Percentiles rank a stretch among this genome's conserved stretches.
These are phyloP conservation scores for Acronicta psi DNA, from an alignment of 2,888 invertebrate species.

Conservation along the genomic window DNA sequence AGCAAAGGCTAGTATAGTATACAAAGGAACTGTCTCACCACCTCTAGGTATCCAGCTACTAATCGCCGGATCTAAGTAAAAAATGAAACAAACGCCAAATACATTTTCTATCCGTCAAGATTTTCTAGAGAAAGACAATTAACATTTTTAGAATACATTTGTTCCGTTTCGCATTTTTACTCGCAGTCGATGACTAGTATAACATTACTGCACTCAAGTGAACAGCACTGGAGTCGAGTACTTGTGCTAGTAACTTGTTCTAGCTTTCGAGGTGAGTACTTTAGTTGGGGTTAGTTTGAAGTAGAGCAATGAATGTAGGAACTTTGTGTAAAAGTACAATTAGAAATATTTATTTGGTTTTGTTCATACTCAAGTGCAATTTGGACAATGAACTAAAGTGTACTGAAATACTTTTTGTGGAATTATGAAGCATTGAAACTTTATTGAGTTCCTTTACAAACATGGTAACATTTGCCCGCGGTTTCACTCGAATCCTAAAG, in stretches of 20 bases:
- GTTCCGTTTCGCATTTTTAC: neutral
- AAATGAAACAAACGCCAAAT: no score
- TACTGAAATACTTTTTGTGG: neutral
- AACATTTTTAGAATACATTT: no score
- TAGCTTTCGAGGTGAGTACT: constrained; percentile 20
- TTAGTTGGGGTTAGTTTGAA: constrained; percentile 2
- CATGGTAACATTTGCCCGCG: no score
- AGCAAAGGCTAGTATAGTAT: no score
- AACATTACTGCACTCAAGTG: constrained; percentile 3
- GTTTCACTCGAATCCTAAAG: no score
- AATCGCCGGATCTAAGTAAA: no score
- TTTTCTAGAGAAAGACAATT: no score
- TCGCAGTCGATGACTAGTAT: neutral
- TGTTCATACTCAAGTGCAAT: neutral
- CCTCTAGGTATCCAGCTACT: no score
- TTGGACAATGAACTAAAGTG: neutral
- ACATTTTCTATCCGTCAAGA: no score
- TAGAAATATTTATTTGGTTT: neutral
- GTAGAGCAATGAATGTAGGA: neutral
- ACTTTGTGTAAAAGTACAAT: neutral
- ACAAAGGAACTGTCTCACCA: no score
- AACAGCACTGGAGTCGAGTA: constrained; percentile 13
- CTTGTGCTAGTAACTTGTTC: constrained; percentile 21
- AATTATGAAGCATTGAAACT: neutral
- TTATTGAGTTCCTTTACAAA: neutral